Base-by-base conservation (phyloP, 2,113 vertebrate genomes). In the Barbus barbus region DNA sequence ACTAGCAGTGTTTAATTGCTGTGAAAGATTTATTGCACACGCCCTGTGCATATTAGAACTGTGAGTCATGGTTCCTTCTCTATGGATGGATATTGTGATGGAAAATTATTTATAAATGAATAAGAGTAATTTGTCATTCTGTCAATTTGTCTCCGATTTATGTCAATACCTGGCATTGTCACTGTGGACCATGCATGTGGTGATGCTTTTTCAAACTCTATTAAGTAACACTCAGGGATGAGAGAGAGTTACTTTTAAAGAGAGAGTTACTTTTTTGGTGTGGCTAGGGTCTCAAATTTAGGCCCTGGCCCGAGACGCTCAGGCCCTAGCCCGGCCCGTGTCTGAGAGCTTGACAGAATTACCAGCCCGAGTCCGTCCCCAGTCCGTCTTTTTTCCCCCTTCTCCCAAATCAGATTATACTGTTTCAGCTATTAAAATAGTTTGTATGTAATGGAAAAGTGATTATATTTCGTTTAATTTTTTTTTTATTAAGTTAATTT, bases 31-130 rank as follows among this genome's bases (percentile, higher is more conserved):
- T 6, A 65, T 65, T 80, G 36, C 38, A 48, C 76, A 61, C 16
- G 28, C 26, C 58, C 16, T 63, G 38, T 48, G 26, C 26, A 31
- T 65, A 61, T 65, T 48, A 46, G 18, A 80, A 48, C 58, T 31
- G 16, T 67, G 38, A 80, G 58, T 65, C 36, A 67, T 31, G 60
- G 38, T 65, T 80, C 24, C 26, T 80, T 61, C 38, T 31, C 18
- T 80, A 1, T 78, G 76, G 56, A 61, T 38, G n/a, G 7, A 61
- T 44, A 61, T 5, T 61, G 2, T 1, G 36, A 78, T 61, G n/a
- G 16, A 80, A 78, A 63, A 33, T 80, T 2, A 80, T 80, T 80
- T 80, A 48, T 22, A 6, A 78, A 44, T 44, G 56, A 78, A 26
- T 6, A 0, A 1, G 4, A 79, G 60, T 48, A 44, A 60, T 78